phyloP scores from a whole-genome alignment of 37 sponge, comb jelly and placozoan genomes.

The Aplysina aerophoba region DNA sequence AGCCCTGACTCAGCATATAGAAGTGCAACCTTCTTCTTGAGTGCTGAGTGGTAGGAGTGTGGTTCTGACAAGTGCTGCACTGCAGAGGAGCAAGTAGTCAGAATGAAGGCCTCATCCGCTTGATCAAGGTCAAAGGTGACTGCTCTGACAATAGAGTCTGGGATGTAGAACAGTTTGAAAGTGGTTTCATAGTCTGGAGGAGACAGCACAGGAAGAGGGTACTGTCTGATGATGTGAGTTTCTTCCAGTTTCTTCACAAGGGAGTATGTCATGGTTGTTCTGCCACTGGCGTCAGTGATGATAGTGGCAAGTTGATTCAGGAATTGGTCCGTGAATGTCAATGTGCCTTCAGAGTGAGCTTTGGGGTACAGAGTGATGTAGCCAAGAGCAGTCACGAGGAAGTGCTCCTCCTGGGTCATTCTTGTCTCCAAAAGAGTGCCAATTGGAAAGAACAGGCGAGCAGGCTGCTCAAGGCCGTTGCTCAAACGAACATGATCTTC shows the following conservation, averaged over 20 bases:
- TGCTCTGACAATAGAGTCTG: conserved; percentile 3
- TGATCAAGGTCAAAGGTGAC: neutral
- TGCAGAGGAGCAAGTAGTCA: neutral
- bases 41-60: no score
- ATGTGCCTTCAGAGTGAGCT: neutral
- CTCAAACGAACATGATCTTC: neutral
- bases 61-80: no score
- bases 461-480: neutral
- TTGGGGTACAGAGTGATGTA: neutral
- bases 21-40: no score
- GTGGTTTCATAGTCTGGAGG: neutral
- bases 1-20: no score
- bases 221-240: neutral
- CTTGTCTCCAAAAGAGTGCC: neutral
- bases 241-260: neutral
- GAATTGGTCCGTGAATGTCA: neutral
- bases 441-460: neutral
- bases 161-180: neutral
- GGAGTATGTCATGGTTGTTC: neutral
- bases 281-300: neutral
- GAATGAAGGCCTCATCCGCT: neutral
- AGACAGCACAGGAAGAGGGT: conserved; percentile 23
- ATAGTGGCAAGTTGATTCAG: neutral
- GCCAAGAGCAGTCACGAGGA: neutral
- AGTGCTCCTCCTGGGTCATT: neutral